Evolutionary conservation across 2,888 invertebrate genomes (phyloP).

Genomic region (Polyploca ridens): DNA sequence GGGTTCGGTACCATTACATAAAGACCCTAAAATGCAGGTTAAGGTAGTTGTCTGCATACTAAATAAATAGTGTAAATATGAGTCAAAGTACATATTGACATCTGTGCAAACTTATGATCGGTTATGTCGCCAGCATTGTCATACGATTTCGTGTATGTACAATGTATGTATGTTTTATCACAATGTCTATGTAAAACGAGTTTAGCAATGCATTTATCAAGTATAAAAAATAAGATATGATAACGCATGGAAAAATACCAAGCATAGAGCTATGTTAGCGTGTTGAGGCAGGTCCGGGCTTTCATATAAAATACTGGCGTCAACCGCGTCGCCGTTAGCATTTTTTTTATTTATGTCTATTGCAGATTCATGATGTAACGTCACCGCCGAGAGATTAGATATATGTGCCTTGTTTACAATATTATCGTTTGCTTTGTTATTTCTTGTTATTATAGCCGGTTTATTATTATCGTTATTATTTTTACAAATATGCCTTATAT

Average conservation of each 20-base stretch:
- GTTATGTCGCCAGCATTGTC: constrained; percentile 23
- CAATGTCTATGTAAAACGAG: constrained; percentile 25
- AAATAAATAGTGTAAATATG: constrained; percentile 6
- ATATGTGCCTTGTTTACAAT: constrained; percentile 22
- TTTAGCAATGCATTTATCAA: constrained; percentile 21
- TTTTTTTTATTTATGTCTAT: constrained; percentile 34
- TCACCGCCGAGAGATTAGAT: constrained; percentile 40
- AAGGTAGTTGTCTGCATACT: background rate
- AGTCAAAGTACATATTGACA: constrained; percentile 22
- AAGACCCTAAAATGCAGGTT: background rate
- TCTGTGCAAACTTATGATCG: constrained; percentile 40
- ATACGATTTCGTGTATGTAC: constrained; percentile 29
- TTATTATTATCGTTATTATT: constrained; percentile 2
- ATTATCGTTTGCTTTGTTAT: constrained; percentile 25
- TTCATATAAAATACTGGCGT: constrained; percentile 17
- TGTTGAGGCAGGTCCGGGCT: constrained; percentile 69
- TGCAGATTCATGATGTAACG: constrained; percentile 34
- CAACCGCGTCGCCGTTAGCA: constrained; percentile 32
- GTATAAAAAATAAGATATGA: constrained; percentile 38
- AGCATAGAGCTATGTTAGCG: constrained; percentile 34
- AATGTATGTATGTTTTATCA: constrained; percentile 27
- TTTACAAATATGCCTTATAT: background rate
- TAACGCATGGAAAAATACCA: constrained; percentile 64
- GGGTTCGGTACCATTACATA: background rate
- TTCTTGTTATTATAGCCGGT: constrained; percentile 3